phyloP scores from a whole-genome alignment of 2,888 invertebrate genomes.

The Itoplectis maculator region DNA sequence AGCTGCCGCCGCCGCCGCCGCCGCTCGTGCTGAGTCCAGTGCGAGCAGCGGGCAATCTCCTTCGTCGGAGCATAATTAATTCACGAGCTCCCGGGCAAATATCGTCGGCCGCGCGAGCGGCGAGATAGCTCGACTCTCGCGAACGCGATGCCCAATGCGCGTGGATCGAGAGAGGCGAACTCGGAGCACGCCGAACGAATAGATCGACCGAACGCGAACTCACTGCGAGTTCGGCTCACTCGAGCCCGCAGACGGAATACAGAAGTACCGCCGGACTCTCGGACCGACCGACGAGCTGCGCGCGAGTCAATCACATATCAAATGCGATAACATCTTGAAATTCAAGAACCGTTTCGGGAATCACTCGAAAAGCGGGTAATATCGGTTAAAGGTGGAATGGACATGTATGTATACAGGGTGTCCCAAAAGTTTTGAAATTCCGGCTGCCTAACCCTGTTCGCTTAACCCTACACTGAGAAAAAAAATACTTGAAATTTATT shows the following conservation, averaged over 20 bases:
- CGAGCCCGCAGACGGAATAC: slow-evolving; percentile 68
- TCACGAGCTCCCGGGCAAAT: slow-evolving; percentile 67
- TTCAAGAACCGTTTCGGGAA: slow-evolving; percentile 68
- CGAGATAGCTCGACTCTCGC: neutral
- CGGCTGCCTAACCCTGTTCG: too few species aligned
- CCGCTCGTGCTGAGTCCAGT: too few species aligned
- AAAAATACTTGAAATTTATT: too few species aligned
- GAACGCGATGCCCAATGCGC: slow-evolving; percentile 28
- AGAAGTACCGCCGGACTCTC: slow-evolving; percentile 55
- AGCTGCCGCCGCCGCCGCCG: slow-evolving; percentile 45
- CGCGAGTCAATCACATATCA: slow-evolving; percentile 65
- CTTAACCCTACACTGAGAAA: too few species aligned
- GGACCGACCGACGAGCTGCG: slow-evolving; percentile 32
- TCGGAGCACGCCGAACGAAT: slow-evolving; percentile 48
- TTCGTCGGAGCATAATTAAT: slow-evolving; percentile 69
- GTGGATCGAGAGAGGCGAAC: slow-evolving; percentile 50
- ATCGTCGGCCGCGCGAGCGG: slow-evolving; percentile 34
- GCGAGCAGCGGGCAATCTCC: slow-evolving; percentile 65
- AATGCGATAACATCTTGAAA: slow-evolving; percentile 70
- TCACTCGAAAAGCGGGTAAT: slow-evolving; percentile 55
- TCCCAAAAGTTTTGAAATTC: too few species aligned
- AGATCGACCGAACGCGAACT: slow-evolving; percentile 40
- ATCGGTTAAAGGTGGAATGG: slow-evolving; percentile 24
- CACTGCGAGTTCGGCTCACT: too few species aligned
- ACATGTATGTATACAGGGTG: too few species aligned